These are phyloP conservation scores for Nomada hirtipes DNA, from an alignment of 2,888 invertebrate species.

Conservation along the genomic window DNA sequence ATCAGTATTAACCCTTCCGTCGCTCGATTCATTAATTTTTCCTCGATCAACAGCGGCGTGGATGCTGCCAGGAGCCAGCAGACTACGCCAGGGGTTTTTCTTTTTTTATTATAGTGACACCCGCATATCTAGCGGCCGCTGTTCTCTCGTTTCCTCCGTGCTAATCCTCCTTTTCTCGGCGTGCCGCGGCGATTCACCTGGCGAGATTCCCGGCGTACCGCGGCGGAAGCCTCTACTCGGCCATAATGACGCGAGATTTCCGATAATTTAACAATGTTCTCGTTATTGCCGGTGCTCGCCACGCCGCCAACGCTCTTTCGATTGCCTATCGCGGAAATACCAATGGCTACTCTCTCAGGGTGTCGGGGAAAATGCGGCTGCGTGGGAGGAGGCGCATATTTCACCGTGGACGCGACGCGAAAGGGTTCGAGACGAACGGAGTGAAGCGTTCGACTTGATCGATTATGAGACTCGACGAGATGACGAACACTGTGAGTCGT, in stretches of 20 bases:
- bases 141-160: slow-evolving; percentile 48
- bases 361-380: slow-evolving; percentile 4
- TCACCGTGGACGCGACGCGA: slow-evolving; percentile 2
- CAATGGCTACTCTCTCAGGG: slow-evolving; percentile 9
- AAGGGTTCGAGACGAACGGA: neutral
- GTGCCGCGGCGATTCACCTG: slow-evolving; percentile 53
- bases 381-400: slow-evolving; percentile 13
- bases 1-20: slow-evolving; percentile 34
- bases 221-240: slow-evolving; percentile 45
- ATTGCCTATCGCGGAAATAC: slow-evolving; percentile 55
- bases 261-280: slow-evolving; percentile 73
- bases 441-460: neutral
- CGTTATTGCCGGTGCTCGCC: slow-evolving; percentile 63
- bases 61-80: slow-evolving; percentile 13
- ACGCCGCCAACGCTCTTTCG: slow-evolving; percentile 34
- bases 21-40: slow-evolving; percentile 27
- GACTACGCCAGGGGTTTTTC: slow-evolving; percentile 19
- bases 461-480: neutral
- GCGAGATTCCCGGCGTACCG: slow-evolving; percentile 68
- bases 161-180: slow-evolving; percentile 43
- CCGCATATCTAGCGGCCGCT: slow-evolving; percentile 52
- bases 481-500: too few relatives aligned
- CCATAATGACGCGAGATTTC: slow-evolving; percentile 65
- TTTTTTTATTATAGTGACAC: slow-evolving; percentile 49
- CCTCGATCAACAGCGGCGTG: neutral